A percentile compares a stretch with the other conserved stretches of the same genome.
These are phyloP conservation scores for Chlorodrepanis virens DNA, from an alignment of 2,113 vertebrate species.

Conservation along the genomic window DNA sequence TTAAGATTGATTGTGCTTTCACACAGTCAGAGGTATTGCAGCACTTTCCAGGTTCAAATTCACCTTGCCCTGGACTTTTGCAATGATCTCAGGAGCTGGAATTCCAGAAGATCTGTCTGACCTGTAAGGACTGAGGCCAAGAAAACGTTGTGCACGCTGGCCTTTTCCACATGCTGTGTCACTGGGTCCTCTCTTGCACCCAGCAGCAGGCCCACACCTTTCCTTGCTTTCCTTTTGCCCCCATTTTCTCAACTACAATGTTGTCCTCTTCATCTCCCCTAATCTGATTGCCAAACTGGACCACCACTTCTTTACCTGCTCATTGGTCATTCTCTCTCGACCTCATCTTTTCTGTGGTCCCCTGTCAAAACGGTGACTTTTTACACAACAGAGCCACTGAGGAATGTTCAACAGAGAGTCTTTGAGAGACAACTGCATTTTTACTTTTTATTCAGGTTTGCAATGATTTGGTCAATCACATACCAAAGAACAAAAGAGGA, in stretches of 20 bases:
- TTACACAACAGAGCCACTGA: neutral
- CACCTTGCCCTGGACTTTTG: neutral
- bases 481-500: neutral
- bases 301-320: neutral
- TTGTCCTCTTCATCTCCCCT: neutral
- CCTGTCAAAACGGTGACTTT: neutral
- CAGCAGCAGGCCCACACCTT: neutral
- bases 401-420: neutral
- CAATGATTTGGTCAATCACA: neutral
- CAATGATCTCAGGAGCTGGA: no score
- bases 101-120: neutral
- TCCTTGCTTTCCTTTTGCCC: neutral
- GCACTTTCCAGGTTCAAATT: neutral
- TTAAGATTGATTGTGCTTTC: neutral
- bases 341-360: neutral
- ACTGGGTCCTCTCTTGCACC: neutral
- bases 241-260: neutral
- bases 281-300: neutral
- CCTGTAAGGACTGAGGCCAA: neutral
- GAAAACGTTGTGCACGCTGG: accelerated
- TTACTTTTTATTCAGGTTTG: neutral
- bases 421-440: neutral
- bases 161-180: neutral
- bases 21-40: neutral
- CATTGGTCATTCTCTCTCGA: neutral